Percentiles rank a stretch among this genome's conserved stretches.
Evolutionary conservation across 2,888 invertebrate species (phyloP).

Genomic region (Eristalinus sepulchralis): DNA sequence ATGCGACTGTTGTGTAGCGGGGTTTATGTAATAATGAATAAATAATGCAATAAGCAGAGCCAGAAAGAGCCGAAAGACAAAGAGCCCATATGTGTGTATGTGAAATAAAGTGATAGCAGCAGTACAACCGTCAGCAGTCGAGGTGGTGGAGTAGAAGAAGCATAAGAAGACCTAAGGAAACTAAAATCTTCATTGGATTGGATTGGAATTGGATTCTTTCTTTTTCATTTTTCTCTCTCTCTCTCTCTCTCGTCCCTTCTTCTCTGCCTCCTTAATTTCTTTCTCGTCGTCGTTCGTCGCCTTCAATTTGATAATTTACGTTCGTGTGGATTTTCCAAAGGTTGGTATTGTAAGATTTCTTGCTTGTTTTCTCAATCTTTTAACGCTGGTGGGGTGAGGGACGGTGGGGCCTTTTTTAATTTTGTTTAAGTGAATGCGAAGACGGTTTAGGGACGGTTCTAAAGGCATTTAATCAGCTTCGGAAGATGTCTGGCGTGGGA

Average conservation of each 20-base stretch:
- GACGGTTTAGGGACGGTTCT: neutral
- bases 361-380: neutral
- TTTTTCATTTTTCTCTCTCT: neutral
- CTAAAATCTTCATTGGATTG: constrained; percentile 39
- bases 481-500: neutral
- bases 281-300: neutral
- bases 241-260: neutral
- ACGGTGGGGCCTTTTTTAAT: neutral
- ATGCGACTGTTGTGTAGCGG: constrained; percentile 61
- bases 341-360: constrained; percentile 51
- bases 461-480: neutral
- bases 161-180: constrained; percentile 15
- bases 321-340: constrained; percentile 35
- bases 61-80: constrained; percentile 54
- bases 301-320: constrained; percentile 11
- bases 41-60: constrained; percentile 69
- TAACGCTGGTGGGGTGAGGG: neutral
- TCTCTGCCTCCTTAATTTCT: neutral
- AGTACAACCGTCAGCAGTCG: neutral
- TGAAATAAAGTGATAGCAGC: constrained; percentile 3
- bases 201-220: constrained; percentile 16
- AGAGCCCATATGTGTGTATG: constrained; percentile 42
- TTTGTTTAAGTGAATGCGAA: neutral
- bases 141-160: constrained; percentile 3
- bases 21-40: constrained; percentile 70